Conservation (phyloP, 2,888 invertebrate genomes). For the Drosophila algonquin region DNA sequence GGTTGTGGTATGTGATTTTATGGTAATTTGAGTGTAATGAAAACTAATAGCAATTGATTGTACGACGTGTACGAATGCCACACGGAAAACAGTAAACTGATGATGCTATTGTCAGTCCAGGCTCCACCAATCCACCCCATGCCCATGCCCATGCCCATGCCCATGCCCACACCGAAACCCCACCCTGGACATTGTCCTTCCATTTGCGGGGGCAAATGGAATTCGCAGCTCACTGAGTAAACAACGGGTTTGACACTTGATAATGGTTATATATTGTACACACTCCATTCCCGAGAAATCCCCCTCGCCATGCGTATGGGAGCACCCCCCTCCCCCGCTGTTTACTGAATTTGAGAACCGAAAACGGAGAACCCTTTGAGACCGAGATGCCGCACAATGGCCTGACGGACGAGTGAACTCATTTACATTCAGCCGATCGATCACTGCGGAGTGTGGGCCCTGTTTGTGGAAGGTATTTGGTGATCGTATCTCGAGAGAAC, state of each 20-base stretch:
- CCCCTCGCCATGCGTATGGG: not conserved
- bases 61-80: slow-evolving; percentile 69
- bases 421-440: not conserved
- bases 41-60: slow-evolving; percentile 80
- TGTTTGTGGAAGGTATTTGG: not conserved
- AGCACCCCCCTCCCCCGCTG: not conserved
- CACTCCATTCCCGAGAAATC: slow-evolving; percentile 13
- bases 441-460: not conserved
- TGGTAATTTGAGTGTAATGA: slow-evolving; percentile 78
- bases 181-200: slow-evolving; percentile 12
- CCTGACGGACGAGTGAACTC: not conserved
- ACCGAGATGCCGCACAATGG: not conserved
- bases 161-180: slow-evolving; percentile 6
- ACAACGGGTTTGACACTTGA: slow-evolving; percentile 62
- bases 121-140: not conserved
- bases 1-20: slow-evolving; percentile 72
- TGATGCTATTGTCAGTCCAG: slow-evolving; percentile 23
- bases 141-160: not conserved
- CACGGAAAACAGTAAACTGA: slow-evolving; percentile 1
- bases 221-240: slow-evolving; percentile 52
- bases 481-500: not conserved
- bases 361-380: not conserved
- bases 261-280: slow-evolving; percentile 59
- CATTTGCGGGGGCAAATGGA: slow-evolving; percentile 21
- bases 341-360: not conserved